A percentile compares a stretch with the other conserved stretches of the same genome.
These are phyloP conservation scores for Elysia crispata DNA, from an alignment of 2,888 invertebrate species.

Conservation along the genomic window DNA sequence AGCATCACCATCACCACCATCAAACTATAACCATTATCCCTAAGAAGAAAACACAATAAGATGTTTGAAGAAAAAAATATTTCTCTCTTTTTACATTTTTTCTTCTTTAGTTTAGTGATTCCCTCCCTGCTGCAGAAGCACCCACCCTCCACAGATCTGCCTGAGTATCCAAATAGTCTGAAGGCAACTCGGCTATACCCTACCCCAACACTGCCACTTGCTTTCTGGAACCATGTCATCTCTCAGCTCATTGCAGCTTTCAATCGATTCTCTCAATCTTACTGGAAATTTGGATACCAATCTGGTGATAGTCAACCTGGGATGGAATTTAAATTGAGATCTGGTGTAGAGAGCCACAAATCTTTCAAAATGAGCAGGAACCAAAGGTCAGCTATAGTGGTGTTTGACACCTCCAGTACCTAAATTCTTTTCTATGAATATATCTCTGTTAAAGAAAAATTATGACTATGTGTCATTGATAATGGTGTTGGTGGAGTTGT, in stretches of 20 bases:
- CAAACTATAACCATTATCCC: too few relatives aligned
- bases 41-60: too few relatives aligned
- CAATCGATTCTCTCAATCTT: slow-evolving; percentile 39
- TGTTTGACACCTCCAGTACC: too few relatives aligned
- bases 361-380: slow-evolving; percentile 31
- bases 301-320: too few relatives aligned
- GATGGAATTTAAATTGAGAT: too few relatives aligned
- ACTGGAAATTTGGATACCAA: slow-evolving; percentile 39
- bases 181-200: slow-evolving; percentile 64
- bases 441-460: too few relatives aligned
- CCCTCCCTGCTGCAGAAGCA: slow-evolving; percentile 65
- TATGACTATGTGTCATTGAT: too few relatives aligned
- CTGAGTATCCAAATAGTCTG: background rate
- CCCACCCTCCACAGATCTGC: slow-evolving; percentile 43
- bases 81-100: too few relatives aligned
- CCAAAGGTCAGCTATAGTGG: slow-evolving; percentile 22
- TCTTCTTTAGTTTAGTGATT: slow-evolving; percentile 63
- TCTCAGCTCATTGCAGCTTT: slow-evolving; percentile 41
- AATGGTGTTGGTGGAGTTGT: too few relatives aligned
- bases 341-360: background rate
- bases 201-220: slow-evolving; percentile 67
- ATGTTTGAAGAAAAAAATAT: too few relatives aligned
- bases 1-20: too few relatives aligned
- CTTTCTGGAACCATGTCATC: slow-evolving; percentile 66
- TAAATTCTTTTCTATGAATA: too few relatives aligned